Evolutionary conservation across 2,797 vertebrate species (phyloP).

Genomic region (Carapus acus): DNA sequence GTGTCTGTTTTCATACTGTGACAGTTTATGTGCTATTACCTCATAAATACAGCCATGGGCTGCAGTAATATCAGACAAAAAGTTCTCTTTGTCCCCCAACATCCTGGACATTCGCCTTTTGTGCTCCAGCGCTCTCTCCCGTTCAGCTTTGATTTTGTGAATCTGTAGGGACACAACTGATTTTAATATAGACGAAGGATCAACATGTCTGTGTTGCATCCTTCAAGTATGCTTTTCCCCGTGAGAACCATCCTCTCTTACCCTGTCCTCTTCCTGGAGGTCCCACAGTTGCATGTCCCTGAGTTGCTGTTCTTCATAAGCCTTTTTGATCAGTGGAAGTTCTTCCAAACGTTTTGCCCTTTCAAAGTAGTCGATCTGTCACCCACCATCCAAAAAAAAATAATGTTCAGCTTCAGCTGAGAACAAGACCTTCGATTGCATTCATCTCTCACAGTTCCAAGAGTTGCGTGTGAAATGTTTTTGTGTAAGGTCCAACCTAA

Average conservation of each 20-base stretch:
- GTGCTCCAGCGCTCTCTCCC: conserved; percentile 96
- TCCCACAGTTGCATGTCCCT: conserved; percentile 99
- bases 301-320: conserved; percentile 93
- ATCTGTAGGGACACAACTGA: conserved; percentile 75
- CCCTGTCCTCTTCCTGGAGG: conserved; percentile 96
- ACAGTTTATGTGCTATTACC: conserved; percentile 58
- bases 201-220: neutral
- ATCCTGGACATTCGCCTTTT: conserved; percentile 95
- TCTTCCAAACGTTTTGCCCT: conserved; percentile 97
- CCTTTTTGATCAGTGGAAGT: conserved; percentile 93
- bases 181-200: conserved; percentile 4
- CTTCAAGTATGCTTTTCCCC: too few relatives aligned
- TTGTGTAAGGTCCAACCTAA: too few relatives aligned
- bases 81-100: conserved; percentile 92
- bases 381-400: conserved; percentile 8
- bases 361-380: conserved; percentile 98
- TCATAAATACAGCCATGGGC: conserved; percentile 93
- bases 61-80: conserved; percentile 87
- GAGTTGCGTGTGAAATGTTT: too few relatives aligned
- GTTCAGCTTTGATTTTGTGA: conserved; percentile 89
- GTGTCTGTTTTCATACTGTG: neutral
- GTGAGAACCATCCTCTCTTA: conserved; percentile 53
- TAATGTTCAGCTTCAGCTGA: too few relatives aligned
- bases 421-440: too few relatives aligned
- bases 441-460: too few relatives aligned